phyloP scores from a whole-genome alignment of 2,797 vertebrate species.

The Poecilia velifera region DNA sequence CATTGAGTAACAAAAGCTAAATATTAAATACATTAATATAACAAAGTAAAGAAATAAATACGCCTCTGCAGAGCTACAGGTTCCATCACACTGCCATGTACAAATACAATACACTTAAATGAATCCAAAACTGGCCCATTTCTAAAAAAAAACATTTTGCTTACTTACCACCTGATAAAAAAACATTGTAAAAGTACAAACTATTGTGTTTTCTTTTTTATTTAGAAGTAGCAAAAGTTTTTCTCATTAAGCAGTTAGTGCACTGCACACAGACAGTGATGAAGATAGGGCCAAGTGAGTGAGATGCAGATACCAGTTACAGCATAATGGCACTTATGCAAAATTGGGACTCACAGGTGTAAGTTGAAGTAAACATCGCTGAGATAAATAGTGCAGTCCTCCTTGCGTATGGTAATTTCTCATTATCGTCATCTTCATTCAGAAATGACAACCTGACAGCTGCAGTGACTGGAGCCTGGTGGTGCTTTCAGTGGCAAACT shows the following conservation, averaged over 20 bases:
- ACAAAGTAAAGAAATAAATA: constrained; percentile 8
- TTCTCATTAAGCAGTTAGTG: constrained; percentile 51
- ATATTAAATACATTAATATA: not conserved
- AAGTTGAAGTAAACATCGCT: constrained; percentile 53
- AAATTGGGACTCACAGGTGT: constrained; percentile 68
- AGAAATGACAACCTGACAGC: constrained; percentile 52
- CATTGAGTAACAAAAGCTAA: not conserved
- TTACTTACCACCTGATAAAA: constrained; percentile 35
- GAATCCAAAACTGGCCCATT: constrained; percentile 48
- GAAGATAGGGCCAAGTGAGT: constrained; percentile 52
- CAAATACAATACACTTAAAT: constrained; percentile 5
- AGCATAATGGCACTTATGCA: constrained; percentile 53
- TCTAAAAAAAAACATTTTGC: constrained; percentile 37
- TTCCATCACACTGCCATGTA: not conserved
- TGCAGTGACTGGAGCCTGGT: constrained; percentile 43
- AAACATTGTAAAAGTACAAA: constrained; percentile 1
- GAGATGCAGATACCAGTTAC: constrained; percentile 51
- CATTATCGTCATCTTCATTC: constrained; percentile 61
- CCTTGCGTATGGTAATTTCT: constrained; percentile 65
- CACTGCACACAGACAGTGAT: constrained; percentile 11
- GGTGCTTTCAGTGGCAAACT: constrained; percentile 19
- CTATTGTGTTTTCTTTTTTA: constrained; percentile 19
- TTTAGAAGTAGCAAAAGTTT: constrained; percentile 50
- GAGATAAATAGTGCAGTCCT: constrained; percentile 55
- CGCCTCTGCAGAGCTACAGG: not conserved